These are phyloP conservation scores for Pygoscelis antarcticus DNA, from an alignment of 2,113 vertebrate genomes.

Conservation along the genomic window DNA sequence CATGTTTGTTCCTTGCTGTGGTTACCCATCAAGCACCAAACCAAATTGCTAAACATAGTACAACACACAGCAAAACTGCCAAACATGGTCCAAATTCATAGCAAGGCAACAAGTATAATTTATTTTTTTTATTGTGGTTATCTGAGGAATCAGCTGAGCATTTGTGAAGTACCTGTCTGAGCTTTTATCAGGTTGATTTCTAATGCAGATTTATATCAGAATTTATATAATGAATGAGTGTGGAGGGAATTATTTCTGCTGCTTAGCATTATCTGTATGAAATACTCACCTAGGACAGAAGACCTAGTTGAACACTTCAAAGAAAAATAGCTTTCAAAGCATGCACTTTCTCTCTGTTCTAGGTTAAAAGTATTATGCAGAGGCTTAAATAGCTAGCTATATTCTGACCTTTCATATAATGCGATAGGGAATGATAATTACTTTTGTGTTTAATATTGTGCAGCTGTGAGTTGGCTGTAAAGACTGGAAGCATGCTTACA, in stretches of 20 bases:
- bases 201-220: not conserved
- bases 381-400: constrained; percentile 30
- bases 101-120: not conserved
- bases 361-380: constrained; percentile 28
- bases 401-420: constrained; percentile 30
- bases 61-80: not conserved
- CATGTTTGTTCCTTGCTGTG: not conserved
- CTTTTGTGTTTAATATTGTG: constrained; percentile 13
- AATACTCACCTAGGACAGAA: constrained; percentile 15
- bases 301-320: constrained; percentile 4
- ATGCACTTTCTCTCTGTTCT: not conserved
- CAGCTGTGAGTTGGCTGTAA: constrained; percentile 35
- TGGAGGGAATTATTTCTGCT: not conserved
- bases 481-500: not conserved
- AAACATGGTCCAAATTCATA: not conserved
- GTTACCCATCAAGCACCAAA: not conserved
- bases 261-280: not conserved
- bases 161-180: not conserved
- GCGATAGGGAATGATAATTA: constrained; percentile 12
- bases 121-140: not conserved
- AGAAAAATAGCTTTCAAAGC: constrained; percentile 37
- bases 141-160: not conserved
- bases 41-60: not conserved
- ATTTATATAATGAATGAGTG: not conserved
- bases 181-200: not conserved